A percentile compares a stretch with the other conserved stretches of the same genome.
phyloP scores from a whole-genome alignment of 2,797 vertebrate species.

The Nasua narica region DNA sequence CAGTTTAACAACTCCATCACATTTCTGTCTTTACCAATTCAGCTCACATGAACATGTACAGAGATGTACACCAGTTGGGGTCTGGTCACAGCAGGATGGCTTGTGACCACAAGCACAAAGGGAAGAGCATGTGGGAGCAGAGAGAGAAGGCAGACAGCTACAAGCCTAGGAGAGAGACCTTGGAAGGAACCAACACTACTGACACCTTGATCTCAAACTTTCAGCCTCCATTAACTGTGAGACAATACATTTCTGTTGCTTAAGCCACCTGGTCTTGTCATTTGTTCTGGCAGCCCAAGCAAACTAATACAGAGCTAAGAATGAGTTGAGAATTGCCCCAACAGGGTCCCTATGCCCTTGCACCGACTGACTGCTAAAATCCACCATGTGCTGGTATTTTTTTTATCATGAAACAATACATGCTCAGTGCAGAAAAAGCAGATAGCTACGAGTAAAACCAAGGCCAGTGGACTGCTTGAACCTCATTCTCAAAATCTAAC shows the following conservation, averaged over 20 bases:
- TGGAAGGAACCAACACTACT: background rate
- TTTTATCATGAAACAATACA: background rate
- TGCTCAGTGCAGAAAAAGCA: background rate
- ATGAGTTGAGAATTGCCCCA: background rate
- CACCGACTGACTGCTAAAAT: background rate
- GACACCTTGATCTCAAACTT: background rate
- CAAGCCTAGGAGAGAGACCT: background rate
- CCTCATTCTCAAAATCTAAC: background rate
- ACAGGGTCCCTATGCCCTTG: background rate
- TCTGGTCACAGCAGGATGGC: background rate
- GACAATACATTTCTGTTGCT: background rate
- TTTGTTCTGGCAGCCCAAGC: background rate
- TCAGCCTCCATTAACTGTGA: background rate
- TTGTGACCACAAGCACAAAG: background rate
- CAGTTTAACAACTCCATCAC: background rate
- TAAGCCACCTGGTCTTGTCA: background rate
- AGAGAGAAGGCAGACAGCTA: fast-evolving
- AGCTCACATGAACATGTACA: background rate
- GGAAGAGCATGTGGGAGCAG: background rate
- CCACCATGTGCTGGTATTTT: background rate
- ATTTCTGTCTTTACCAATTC: background rate
- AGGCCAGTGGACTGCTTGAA: background rate
- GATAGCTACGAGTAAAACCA: background rate
- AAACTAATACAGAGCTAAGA: background rate
- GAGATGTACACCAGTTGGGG: background rate